Conservation (phyloP, 35 echinoderm and acorn worm genomes). For the Eucidaris tribuloides region DNA sequence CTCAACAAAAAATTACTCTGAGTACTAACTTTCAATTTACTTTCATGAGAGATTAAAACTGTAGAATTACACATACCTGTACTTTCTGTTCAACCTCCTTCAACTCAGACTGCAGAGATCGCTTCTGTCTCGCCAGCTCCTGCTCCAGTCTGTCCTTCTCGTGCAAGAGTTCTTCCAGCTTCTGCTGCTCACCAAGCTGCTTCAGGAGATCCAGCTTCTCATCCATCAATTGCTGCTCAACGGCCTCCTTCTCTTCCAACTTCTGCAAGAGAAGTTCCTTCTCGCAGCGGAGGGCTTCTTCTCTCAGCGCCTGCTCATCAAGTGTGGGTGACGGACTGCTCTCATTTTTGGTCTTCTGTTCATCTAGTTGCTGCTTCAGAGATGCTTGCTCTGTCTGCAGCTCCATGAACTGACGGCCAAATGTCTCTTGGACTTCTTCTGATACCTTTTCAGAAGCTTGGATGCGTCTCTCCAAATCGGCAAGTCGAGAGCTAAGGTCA, state of each 20-base stretch:
- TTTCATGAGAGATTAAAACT: too few species aligned
- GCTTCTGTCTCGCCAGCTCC: constrained; percentile 88
- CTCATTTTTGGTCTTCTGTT: constrained; percentile 34
- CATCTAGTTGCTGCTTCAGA: constrained; percentile 49
- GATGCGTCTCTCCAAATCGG: constrained; percentile 42
- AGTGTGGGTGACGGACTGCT: constrained; percentile 37
- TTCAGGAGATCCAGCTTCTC: constrained; percentile 75
- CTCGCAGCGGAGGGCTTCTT: constrained; percentile 60
- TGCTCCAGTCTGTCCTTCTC: constrained; percentile 95
- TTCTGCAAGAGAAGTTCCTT: constrained; percentile 87
- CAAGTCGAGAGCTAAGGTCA: constrained; percentile 45
- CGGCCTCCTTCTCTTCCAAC: constrained; percentile 76
- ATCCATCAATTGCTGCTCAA: constrained; percentile 64
- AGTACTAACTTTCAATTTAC: too few species aligned
- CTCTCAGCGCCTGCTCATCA: constrained; percentile 60
- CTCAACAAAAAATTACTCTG: too few species aligned
- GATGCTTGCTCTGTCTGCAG: constrained; percentile 50
- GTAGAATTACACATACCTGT: constrained; percentile 8
- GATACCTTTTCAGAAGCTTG: constrained; percentile 65
- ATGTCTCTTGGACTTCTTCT: constrained; percentile 69
- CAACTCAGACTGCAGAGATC: constrained; percentile 70
- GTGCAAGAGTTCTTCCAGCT: constrained; percentile 71
- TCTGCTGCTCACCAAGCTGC: constrained; percentile 67
- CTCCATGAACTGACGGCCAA: constrained; percentile 59
- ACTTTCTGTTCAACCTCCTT: constrained; percentile 82